phyloP scores from a whole-genome alignment of 2,797 vertebrate genomes.

The Pseudopleuronectes americanus region DNA sequence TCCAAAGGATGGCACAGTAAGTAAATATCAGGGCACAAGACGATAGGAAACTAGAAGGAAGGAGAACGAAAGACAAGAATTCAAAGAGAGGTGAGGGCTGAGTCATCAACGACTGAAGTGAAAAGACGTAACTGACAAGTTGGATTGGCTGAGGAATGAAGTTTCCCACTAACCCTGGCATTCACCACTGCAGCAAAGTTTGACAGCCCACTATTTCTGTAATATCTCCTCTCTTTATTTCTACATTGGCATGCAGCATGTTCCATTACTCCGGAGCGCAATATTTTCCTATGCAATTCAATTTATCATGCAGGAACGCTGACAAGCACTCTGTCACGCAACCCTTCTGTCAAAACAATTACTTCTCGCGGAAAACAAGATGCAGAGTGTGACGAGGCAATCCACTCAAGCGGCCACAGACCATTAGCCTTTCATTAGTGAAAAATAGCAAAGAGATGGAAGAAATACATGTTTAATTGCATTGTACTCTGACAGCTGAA shows the following conservation, averaged over 20 bases:
- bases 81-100: not conserved
- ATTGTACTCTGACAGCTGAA: not conserved
- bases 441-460: slow-evolving; percentile 16
- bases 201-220: slow-evolving; percentile 24
- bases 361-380: slow-evolving; percentile 36
- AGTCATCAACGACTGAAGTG: not conserved
- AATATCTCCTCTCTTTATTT: slow-evolving; percentile 30
- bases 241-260: slow-evolving; percentile 12
- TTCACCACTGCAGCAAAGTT: not conserved
- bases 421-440: slow-evolving; percentile 45
- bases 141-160: not conserved
- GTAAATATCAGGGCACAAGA: too few species aligned
- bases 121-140: not conserved
- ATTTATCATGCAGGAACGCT: slow-evolving; percentile 31
- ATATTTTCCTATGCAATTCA: slow-evolving; percentile 26
- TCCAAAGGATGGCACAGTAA: too few species aligned
- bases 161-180: not conserved
- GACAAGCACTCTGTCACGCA: slow-evolving; percentile 44
- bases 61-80: not conserved
- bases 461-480: slow-evolving; percentile 28
- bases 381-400: slow-evolving; percentile 26
- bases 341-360: slow-evolving; percentile 56
- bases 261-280: slow-evolving; percentile 6
- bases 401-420: slow-evolving; percentile 29
- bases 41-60: not conserved